Base-by-base conservation (phyloP, 1,140 invertebrate species). In the Aphelinus atriplicis region DNA sequence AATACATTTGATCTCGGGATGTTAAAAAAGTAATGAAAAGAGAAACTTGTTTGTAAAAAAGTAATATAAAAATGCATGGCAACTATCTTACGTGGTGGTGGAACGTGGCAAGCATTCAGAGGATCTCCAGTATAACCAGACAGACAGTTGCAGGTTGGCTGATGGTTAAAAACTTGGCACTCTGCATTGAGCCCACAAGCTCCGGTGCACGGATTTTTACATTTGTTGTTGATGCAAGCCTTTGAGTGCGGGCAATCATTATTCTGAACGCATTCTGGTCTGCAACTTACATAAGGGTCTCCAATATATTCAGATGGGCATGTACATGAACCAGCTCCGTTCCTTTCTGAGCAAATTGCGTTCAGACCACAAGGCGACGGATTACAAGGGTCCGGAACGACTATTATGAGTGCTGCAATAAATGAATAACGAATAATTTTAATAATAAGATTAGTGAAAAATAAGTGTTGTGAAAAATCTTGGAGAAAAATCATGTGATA, bases 291-390 rank as follows among this genome's bases (percentile, higher is more conserved):
- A 79, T 96, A 95, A 2, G 95, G 94, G 89, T 96, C 94, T 65
- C 95, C 95, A 78, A 91, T 91, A 85, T 95, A 96, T 76, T 94
- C 93, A 73, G 92, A 89, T 78, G 94, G 83, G 86, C 95, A 96
- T 73, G 90, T 91, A 84, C 95, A 96, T 68, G 94, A 94, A 77
- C 94, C 93, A 79, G 90, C 93, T 80, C 92, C 93, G 78, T 93
- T 92, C 79, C 89, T 89, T 86, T 95, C 94, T 81, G 91, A 92
- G 87, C 95, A 96, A 72, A 95, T 87, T 60, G 93, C 92, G 86
- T 95, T 95, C 53, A 92, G 88, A 73, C 95, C 95, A 84, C 95
- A 96, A 47, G 94, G 94, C 66, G 93, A 94, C 80, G 95, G 94
- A 84, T 94, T 92, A 83, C 94, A 95, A 78, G 94, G 94, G 70